Conservation (phyloP, 2,113 vertebrate species). For the Ursus arctos region DNA sequence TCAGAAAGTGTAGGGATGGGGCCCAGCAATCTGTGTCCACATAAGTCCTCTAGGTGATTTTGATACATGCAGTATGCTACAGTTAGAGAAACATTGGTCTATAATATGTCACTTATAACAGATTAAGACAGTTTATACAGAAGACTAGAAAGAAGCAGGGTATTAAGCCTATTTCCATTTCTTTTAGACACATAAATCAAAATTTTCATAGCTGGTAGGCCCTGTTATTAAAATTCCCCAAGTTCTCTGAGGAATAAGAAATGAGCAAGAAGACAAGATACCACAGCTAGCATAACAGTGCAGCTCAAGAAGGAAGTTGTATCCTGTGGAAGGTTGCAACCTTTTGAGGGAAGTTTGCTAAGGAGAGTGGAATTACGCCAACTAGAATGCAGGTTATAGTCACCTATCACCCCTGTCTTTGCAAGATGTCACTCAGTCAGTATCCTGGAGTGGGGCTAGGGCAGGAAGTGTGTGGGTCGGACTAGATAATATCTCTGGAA, state of each 20-base stretch:
- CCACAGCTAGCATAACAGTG: background rate
- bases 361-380: background rate
- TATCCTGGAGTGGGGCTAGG: background rate
- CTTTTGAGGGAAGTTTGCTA: background rate
- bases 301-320: background rate
- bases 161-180: conserved; percentile 10
- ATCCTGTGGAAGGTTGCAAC: background rate
- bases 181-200: background rate
- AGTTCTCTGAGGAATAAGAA: background rate
- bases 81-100: background rate
- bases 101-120: background rate
- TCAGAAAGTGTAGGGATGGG: background rate
- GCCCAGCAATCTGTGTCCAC: background rate
- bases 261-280: background rate
- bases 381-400: background rate
- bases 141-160: background rate
- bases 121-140: conserved; percentile 4
- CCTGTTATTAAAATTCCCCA: conserved; percentile 10
- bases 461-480: background rate
- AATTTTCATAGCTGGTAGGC: background rate
- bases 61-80: background rate
- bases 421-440: background rate
- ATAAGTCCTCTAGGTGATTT: background rate
- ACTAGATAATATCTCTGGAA: background rate
- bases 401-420: background rate